Evolutionary conservation across 2,888 invertebrate species (phyloP).

Genomic region (Drosophila austrosaltans): DNA sequence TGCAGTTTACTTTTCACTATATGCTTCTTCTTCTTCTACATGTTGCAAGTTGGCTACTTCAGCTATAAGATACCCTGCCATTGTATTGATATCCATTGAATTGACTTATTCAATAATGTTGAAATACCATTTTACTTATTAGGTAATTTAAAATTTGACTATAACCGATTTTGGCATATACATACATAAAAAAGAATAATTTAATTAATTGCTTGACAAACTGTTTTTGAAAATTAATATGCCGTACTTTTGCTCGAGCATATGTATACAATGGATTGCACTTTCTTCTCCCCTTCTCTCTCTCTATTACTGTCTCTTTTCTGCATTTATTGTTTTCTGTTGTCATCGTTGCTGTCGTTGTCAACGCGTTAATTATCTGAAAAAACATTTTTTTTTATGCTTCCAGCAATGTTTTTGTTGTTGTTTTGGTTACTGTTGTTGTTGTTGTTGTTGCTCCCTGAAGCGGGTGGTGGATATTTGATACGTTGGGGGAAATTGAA

Average conservation of each 20-base stretch:
- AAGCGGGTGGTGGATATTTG: constrained; percentile 14
- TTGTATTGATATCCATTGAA: too few relatives aligned
- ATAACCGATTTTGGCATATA: too few relatives aligned
- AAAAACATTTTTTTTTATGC: constrained; percentile 25
- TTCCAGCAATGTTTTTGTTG: constrained; percentile 22
- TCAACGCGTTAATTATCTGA: constrained; percentile 48
- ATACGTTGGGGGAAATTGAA: constrained; percentile 14
- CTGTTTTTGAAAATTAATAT: neutral
- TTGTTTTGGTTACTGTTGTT: constrained; percentile 10
- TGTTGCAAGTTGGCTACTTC: neutral
- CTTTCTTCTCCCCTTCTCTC: neutral
- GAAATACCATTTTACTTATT: too few relatives aligned
- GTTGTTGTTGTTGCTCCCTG: constrained; percentile 16
- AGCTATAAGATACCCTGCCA: neutral
- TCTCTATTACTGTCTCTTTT: neutral
- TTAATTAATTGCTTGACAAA: neutral
- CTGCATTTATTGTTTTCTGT: constrained; percentile 16
- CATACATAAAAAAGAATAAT: too few relatives aligned
- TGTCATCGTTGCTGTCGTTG: constrained; percentile 36
- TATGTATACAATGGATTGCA: constrained; percentile 4
- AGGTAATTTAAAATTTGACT: too few relatives aligned
- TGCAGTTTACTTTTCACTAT: constrained; percentile 11
- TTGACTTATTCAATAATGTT: too few relatives aligned
- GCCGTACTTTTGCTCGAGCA: neutral
- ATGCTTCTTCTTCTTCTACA: constrained; percentile 2